Conservation (phyloP, 2,797 vertebrate genomes). For the Sylvilagus floridanus region DNA sequence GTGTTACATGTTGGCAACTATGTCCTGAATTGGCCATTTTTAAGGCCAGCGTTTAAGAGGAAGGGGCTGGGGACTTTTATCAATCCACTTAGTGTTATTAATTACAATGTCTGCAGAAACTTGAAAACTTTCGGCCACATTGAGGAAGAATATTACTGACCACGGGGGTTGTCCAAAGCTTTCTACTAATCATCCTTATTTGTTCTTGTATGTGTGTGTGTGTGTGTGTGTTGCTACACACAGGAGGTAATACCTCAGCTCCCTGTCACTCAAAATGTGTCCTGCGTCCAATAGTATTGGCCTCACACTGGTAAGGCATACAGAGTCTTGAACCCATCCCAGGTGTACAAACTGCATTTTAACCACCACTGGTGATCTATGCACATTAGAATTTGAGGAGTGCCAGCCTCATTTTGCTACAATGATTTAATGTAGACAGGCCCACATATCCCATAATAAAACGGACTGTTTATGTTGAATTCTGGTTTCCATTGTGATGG, state of each 20-base stretch:
- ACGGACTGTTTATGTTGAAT: conserved; percentile 35
- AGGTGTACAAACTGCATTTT: not conserved
- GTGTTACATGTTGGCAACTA: conserved; percentile 27
- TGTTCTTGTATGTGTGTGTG: not conserved
- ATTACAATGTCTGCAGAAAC: conserved; percentile 51
- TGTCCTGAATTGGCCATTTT: conserved; percentile 70
- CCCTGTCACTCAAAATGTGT: not conserved
- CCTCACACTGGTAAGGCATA: not conserved
- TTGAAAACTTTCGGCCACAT: not conserved
- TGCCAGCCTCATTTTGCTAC: conserved; percentile 8
- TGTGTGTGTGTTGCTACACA: not conserved
- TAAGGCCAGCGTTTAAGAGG: conserved; percentile 67
- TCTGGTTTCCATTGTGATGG: conserved; percentile 32
- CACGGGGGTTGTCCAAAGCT: accelerated
- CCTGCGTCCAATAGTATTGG: not conserved
- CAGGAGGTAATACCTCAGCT: not conserved
- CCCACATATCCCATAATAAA: not conserved
- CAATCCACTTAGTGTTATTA: conserved; percentile 69
- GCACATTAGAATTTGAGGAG: not conserved
- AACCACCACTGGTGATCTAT: not conserved
- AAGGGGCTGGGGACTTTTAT: not conserved
- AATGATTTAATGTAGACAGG: not conserved
- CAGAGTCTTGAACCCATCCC: not conserved
- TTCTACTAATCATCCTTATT: not conserved
- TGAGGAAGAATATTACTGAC: not conserved